These are phyloP conservation scores for Chaetogeoica ovagalla DNA, from an alignment of 2,888 invertebrate genomes.

Conservation along the genomic window DNA sequence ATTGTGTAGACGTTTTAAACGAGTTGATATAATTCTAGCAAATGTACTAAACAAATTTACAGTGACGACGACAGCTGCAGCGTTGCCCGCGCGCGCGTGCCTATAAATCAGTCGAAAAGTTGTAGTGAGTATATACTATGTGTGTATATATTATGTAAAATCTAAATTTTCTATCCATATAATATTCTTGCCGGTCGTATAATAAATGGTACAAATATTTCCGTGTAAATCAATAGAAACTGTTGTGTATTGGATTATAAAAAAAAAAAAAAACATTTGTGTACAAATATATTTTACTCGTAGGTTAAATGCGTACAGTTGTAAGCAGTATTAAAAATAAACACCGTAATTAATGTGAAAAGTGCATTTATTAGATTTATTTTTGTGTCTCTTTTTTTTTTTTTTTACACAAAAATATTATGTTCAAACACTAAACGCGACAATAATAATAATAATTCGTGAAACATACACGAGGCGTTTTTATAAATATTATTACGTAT, in stretches of 20 bases:
- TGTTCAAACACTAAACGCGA: background rate
- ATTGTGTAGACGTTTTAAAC: no score
- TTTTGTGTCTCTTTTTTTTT: constrained; percentile 29
- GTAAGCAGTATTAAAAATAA: background rate
- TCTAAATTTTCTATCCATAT: constrained; percentile 1
- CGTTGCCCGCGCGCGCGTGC: background rate
- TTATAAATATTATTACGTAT: no score
- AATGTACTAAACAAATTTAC: no score
- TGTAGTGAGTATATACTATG: background rate
- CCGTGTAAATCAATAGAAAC: constrained; percentile 6
- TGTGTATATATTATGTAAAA: no score
- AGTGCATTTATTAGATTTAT: constrained; percentile 16
- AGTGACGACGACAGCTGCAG: no score
- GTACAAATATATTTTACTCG: constrained; percentile 27
- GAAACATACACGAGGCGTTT: no score
- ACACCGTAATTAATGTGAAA: background rate
- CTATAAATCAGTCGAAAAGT: background rate
- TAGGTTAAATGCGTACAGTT: constrained; percentile 21
- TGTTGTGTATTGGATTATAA: background rate
- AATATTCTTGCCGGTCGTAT: constrained; percentile 22
- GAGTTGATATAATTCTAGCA: no score
- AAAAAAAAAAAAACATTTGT: no score
- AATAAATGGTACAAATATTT: constrained; percentile 20
- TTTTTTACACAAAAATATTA: constrained; percentile 15
- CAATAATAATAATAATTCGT: no score